A percentile compares a stretch with the other conserved stretches of the same genome.
Evolutionary conservation across 2,888 invertebrate species (phyloP).

Genomic region (Synanthedon vespiformis): DNA sequence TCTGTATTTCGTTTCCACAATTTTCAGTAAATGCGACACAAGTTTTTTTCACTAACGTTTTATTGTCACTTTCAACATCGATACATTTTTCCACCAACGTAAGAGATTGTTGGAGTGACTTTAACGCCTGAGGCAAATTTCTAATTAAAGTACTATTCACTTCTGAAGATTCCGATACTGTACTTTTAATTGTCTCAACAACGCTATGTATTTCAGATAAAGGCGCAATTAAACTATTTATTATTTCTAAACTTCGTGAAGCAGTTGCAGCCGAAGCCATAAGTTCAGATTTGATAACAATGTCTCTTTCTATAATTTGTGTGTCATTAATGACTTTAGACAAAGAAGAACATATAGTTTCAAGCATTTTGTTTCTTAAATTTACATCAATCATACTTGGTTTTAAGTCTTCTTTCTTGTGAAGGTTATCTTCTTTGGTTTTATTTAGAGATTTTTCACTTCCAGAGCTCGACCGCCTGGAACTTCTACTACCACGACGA

Average conservation of each 20-base stretch:
- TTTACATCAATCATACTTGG: conserved; percentile 24
- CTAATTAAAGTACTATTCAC: conserved; percentile 68
- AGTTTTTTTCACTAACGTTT: conserved; percentile 76
- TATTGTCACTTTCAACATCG: conserved; percentile 75
- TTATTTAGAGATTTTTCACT: conserved; percentile 61
- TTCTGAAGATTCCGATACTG: conserved; percentile 36
- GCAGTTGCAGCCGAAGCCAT: conserved; percentile 77
- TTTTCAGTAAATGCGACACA: conserved; percentile 75
- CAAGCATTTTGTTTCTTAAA: conserved; percentile 28
- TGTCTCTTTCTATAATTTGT: conserved; percentile 73
- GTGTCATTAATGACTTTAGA: conserved; percentile 70
- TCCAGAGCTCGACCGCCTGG: conserved; percentile 49
- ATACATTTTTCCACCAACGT: conserved; percentile 77
- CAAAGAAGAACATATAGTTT: conserved; percentile 23
- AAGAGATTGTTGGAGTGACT: conserved; percentile 74
- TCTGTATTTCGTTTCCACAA: conserved; percentile 67
- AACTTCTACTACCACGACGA: conserved; percentile 54
- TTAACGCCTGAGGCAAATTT: conserved; percentile 69
- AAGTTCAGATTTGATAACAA: conserved; percentile 73
- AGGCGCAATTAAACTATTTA: conserved; percentile 73
- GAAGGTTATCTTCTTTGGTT: conserved; percentile 38
- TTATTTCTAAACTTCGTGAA: conserved; percentile 75
- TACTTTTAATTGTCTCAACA: conserved; percentile 64
- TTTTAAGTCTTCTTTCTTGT: conserved; percentile 6
- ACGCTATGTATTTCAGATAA: conserved; percentile 75